These are phyloP conservation scores for Labroides dimidiatus DNA, from an alignment of 2,797 vertebrate genomes.

Conservation along the genomic window DNA sequence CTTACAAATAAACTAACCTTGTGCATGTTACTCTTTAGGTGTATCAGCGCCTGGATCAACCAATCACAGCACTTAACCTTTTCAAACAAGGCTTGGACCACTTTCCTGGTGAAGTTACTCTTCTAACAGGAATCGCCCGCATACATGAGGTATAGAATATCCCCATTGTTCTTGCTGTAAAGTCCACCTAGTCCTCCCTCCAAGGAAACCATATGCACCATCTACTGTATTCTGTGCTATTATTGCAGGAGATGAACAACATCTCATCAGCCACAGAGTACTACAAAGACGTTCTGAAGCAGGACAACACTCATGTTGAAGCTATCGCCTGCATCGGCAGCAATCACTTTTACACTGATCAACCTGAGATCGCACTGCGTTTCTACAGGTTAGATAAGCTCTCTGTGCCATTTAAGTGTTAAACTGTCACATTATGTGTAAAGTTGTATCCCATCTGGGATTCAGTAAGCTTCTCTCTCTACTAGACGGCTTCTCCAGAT, in stretches of 20 bases:
- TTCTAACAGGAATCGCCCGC: constrained; percentile 95
- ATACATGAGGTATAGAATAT: constrained; percentile 90
- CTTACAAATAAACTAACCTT: background rate
- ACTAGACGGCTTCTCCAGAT: constrained; percentile 95
- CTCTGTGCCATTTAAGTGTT: background rate
- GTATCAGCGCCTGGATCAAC: constrained; percentile 96
- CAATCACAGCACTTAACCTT: constrained; percentile 93
- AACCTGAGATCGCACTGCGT: constrained; percentile 95
- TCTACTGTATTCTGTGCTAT: constrained; percentile 6
- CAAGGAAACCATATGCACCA: background rate
- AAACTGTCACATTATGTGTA: constrained; percentile 9
- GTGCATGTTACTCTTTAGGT: constrained; percentile 82
- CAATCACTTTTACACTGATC: constrained; percentile 98
- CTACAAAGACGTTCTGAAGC: constrained; percentile 96
- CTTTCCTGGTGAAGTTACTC: constrained; percentile 95
- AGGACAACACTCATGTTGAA: constrained; percentile 97
- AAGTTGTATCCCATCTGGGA: constrained; percentile 14
- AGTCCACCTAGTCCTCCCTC: background rate
- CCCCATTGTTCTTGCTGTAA: background rate
- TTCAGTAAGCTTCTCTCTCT: constrained; percentile 25
- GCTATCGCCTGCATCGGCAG: constrained; percentile 98
- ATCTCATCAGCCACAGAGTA: constrained; percentile 91
- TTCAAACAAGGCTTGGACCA: constrained; percentile 96
- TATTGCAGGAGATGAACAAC: constrained; percentile 94
- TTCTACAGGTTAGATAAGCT: constrained; percentile 90